Base-by-base conservation (phyloP, 2,888 invertebrate species). In the Epinotia demarniana region DNA sequence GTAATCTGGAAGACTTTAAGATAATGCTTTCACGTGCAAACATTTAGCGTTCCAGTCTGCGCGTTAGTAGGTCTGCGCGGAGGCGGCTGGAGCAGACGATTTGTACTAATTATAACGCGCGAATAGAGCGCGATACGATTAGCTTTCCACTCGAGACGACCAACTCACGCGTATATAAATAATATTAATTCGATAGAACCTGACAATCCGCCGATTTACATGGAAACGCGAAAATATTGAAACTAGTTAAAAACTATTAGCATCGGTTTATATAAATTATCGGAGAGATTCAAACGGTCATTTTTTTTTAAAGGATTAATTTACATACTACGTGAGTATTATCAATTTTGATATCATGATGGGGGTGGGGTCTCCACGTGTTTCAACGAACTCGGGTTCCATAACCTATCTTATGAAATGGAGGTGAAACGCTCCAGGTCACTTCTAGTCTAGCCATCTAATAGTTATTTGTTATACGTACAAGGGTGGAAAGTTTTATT, bases 21-120 rank as follows among this genome's bases (percentile, higher is more conserved):
- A 57, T 2, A 19, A 57, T 19, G 18, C 18, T 12, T 57, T 57
- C 13, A 53, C 39, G 39, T 9, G 39, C 39, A 39, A 39, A 33
- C 6, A 33, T 33, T 33, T 33, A 33, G 33, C 33, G 39, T 18
- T 57, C 79, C 62, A 79, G 72, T 92, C 90, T 90, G 81, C 66
- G 53, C 57, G 27, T 88, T 84, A 74, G 6, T 80, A 83, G 78
- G 70, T 87, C 91, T 91, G 81, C 73, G 71, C 77, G 66, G 62
- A 75, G 78, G 77, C 85, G 83, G 82, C 84, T 80, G 83, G 79
- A 86, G 86, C 86, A 90, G 87, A 88, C 93, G 88, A 92, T 93
- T 93, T 94, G 92, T 94, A 93, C 92, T 92, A 92, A 94, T 94
- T 93, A 93, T 92, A 90, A 92, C 92, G 93, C 92, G 92, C 91